phyloP scores from a whole-genome alignment of 2,888 invertebrate species.

The Platerodrilus igneus region DNA sequence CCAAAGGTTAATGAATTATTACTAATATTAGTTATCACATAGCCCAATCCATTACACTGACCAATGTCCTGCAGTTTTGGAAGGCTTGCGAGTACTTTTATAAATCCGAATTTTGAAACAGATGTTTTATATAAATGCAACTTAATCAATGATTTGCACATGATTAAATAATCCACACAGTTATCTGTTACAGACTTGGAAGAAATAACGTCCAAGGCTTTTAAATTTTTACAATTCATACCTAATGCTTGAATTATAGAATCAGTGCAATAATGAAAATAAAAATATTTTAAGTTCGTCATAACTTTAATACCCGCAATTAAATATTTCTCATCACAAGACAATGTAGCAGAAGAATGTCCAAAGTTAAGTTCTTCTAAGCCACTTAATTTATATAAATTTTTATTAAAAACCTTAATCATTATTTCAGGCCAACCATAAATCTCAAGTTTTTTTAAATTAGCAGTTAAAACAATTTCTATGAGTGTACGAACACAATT shows the following conservation, averaged over 20 bases:
- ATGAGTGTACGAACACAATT: conserved; percentile 65
- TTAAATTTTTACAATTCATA: conserved; percentile 54
- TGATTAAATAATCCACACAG: conserved; percentile 57
- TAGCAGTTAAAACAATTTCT: conserved; percentile 60
- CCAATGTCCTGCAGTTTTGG: conserved; percentile 64
- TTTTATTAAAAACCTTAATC: conserved; percentile 64
- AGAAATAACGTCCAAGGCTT: conserved; percentile 60
- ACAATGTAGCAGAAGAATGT: conserved; percentile 70
- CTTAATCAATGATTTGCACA: conserved; percentile 55
- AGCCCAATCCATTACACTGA: conserved; percentile 66
- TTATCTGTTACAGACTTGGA: conserved; percentile 67
- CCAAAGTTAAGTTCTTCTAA: conserved; percentile 64
- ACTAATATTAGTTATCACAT: conserved; percentile 59
- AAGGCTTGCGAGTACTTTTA: conserved; percentile 57
- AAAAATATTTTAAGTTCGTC: conserved; percentile 58
- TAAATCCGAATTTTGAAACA: conserved; percentile 60
- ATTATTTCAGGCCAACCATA: conserved; percentile 69
- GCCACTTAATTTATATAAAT: conserved; percentile 59
- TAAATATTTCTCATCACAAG: conserved; percentile 62
- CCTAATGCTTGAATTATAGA: conserved; percentile 59
- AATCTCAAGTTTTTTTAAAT: conserved; percentile 60
- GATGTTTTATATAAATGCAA: conserved; percentile 65
- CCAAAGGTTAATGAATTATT: conserved; percentile 50
- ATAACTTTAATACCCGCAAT: conserved; percentile 58
- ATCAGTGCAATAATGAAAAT: conserved; percentile 69